phyloP scores from a whole-genome alignment of 2,888 invertebrate genomes.

The Norana najaformis region DNA sequence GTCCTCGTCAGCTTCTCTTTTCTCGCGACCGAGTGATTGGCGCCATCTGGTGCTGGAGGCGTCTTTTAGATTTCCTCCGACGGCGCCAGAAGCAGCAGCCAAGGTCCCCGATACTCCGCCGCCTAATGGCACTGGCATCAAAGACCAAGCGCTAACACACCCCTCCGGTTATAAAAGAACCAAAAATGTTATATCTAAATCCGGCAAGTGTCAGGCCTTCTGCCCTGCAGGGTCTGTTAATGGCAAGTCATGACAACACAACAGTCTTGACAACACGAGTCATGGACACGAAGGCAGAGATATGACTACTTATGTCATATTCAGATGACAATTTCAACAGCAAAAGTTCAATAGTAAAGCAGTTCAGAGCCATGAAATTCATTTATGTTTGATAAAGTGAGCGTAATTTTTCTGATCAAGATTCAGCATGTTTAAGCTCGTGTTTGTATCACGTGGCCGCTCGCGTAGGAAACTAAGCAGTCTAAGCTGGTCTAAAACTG shows the following conservation, averaged over 20 bases:
- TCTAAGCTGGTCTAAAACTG: too few relatives aligned
- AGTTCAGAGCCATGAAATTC: too few relatives aligned
- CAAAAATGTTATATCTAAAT: background rate
- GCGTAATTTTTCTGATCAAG: too few relatives aligned
- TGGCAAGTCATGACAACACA: background rate
- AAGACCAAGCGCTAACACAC: constrained; percentile 1
- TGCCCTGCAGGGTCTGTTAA: background rate
- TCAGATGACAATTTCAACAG: too few relatives aligned
- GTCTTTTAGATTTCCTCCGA: background rate
- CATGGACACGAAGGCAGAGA: background rate
- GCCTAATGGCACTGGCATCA: background rate
- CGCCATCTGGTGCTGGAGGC: background rate
- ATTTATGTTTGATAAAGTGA: too few relatives aligned
- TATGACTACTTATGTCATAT: too few relatives aligned
- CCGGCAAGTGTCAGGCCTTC: background rate
- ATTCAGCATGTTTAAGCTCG: too few relatives aligned
- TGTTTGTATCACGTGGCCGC: too few relatives aligned
- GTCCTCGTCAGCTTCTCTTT: background rate
- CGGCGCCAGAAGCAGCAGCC: background rate
- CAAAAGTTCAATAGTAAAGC: too few relatives aligned
- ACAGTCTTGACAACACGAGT: background rate
- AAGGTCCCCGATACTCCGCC: background rate
- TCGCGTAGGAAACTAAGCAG: too few relatives aligned
- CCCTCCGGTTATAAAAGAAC: background rate
- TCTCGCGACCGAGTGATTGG: background rate